Evolutionary conservation across 2,113 vertebrate genomes (phyloP), one percentile per base, ranked within the genome.

Genomic region (Protobothrops flavoviridis): DNA sequence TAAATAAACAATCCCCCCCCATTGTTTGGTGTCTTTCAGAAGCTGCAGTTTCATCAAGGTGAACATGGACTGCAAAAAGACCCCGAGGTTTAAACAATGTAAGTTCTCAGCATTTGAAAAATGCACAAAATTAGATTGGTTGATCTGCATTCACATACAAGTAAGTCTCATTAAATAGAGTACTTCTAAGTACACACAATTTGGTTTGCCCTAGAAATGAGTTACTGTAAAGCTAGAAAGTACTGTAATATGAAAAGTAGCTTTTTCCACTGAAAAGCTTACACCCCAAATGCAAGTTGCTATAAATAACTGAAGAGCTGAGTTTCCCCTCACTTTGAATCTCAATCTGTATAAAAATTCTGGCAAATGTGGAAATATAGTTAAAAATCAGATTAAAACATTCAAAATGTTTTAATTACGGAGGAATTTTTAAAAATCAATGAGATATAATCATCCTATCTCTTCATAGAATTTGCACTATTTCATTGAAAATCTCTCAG

Each of bases 1-100:
- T 91, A 69, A 95, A 95, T 92, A 57, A 93, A 95, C 29, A 92
- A 94, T 95, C 95, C 88, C 94, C 88, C 61, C 64, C 94, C 43
- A 86, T 56, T 93, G 55, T 87, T 55, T 85, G 5, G 39, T 92
- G 55, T 90, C 55, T 93, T 93, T 90, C 74, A 93, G 69, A 17
- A 61, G 55, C 7, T 86, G 20, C 13, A 52, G 26, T 43, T 85
- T 61, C 89, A 21, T 85, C 55, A 59, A 29, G 85, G 43, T 81
- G 91, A 92, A 15, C 5, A n/a, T 89, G 74, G 12, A 33, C n/a
- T 61, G 4, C 39, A 61, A n/a, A 93, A 86, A 86, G 45, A 43
- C 26, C 26, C 57, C 20, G 13, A 59, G n/a, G 4, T 53, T 90
- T 87, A 57, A 61, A 53, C 86, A 86, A 5, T 52, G 53, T 61